Evolutionary conservation across 2,113 vertebrate species (phyloP).

Genomic region (Elephantulus edwardii): DNA sequence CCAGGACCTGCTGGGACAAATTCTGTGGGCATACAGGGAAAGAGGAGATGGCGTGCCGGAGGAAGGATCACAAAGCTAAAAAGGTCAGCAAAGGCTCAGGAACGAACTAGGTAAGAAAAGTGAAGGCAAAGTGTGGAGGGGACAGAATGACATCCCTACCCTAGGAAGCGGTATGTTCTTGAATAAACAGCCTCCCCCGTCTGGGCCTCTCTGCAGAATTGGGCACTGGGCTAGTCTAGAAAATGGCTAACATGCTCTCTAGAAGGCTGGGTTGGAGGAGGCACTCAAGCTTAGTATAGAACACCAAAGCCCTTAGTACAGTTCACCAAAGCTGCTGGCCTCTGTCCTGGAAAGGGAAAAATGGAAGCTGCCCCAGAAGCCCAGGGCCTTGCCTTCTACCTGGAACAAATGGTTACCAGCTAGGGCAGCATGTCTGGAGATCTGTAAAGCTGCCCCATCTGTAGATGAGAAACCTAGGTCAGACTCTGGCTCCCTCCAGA

Average conservation of each 20-base stretch:
- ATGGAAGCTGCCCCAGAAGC: not conserved
- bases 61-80: not conserved
- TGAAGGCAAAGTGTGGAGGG: not conserved
- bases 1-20: constrained; percentile 39
- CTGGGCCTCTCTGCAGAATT: not conserved
- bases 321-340: not conserved
- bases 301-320: not conserved
- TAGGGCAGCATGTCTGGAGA: not conserved
- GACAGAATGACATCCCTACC: not conserved
- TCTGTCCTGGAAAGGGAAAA: not conserved
- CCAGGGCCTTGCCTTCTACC: not conserved
- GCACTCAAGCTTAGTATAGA: not conserved
- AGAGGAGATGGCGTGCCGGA: not conserved
- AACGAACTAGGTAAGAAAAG: not conserved
- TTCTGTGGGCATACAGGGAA: constrained; percentile 44
- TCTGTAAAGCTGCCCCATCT: not conserved
- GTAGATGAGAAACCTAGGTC: not conserved
- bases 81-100: not conserved
- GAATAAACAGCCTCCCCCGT: not conserved
- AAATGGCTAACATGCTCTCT: not conserved
- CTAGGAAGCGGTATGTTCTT: not conserved
- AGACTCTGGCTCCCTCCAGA: not conserved
- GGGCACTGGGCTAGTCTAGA: not conserved
- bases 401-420: not conserved
- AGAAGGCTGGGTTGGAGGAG: not conserved